A percentile compares a stretch with the other conserved stretches of the same genome.
Conservation (phyloP, 2,113 vertebrate species). For the Nematolebias whitei region DNA sequence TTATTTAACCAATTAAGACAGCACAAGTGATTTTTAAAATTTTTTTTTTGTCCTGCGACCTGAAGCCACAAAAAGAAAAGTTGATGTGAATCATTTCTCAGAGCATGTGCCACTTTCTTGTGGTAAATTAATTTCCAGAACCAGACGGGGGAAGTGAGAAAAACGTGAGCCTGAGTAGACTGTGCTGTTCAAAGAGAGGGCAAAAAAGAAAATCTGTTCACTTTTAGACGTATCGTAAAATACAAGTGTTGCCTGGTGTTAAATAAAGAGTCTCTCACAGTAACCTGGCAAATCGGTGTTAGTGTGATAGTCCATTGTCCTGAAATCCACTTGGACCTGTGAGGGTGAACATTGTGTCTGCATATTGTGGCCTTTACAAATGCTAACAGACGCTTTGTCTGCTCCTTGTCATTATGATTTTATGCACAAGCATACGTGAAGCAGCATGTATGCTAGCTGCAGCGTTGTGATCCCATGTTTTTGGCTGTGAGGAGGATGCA, state of each 20-base stretch:
- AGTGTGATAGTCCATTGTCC: conserved; percentile 2
- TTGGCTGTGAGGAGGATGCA: conserved; percentile 63
- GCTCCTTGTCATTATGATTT: conserved; percentile 62
- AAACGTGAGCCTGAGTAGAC: not conserved
- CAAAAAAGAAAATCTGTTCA: not conserved
- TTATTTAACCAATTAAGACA: not conserved
- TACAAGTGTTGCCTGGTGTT: conserved; percentile 25
- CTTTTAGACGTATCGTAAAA: conserved; percentile 16
- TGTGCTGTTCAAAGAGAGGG: not conserved
- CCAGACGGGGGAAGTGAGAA: conserved; percentile 27
- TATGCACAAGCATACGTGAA: conserved; percentile 64
- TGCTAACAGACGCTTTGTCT: conserved; percentile 50
- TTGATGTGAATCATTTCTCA: conserved; percentile 37
- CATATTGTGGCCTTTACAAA: conserved; percentile 15
- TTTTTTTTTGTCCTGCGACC: not conserved
- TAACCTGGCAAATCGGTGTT: conserved; percentile 17
- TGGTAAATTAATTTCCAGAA: conserved; percentile 31
- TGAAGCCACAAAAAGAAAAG: conserved; percentile 2
- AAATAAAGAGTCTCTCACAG: not conserved
- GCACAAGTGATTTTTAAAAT: not conserved
- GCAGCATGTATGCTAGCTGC: conserved; percentile 42
- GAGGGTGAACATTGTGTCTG: conserved; percentile 13
- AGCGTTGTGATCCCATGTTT: conserved; percentile 61
- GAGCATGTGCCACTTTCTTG: conserved; percentile 18
- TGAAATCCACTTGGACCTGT: conserved; percentile 47